Conservation (phyloP, 2,888 invertebrate genomes). For the Yponomeuta malinellus region DNA sequence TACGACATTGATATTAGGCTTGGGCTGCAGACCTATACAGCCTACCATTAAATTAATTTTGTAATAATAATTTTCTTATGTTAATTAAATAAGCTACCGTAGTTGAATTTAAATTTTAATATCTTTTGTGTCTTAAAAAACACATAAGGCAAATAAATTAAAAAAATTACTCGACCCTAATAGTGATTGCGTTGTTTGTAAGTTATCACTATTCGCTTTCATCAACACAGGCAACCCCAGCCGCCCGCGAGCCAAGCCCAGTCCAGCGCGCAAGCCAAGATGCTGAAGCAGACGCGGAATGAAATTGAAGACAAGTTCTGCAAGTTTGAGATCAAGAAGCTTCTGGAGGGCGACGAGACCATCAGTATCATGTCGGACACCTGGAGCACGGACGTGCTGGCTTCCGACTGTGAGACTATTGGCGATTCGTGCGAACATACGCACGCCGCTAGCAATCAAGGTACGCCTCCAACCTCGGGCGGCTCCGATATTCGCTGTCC, state of each 20-base stretch:
- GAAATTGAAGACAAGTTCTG: constrained; percentile 99
- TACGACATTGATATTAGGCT: too few relatives aligned
- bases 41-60: too few relatives aligned
- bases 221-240: constrained; percentile 43
- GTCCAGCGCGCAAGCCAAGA: constrained; percentile 71
- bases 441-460: constrained; percentile 42
- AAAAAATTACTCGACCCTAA: too few relatives aligned
- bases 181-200: too few relatives aligned
- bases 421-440: constrained; percentile 83
- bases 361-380: constrained; percentile 98
- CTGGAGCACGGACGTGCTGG: constrained; percentile 98
- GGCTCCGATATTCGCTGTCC: too few relatives aligned
- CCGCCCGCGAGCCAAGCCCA: constrained; percentile 58
- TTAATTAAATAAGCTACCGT: too few relatives aligned
- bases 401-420: constrained; percentile 96
- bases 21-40: too few relatives aligned
- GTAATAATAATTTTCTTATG: too few relatives aligned
- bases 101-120: too few relatives aligned
- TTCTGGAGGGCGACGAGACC: constrained; percentile 91
- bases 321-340: constrained; percentile 94
- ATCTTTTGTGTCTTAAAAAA: too few relatives aligned
- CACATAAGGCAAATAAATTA: too few relatives aligned
- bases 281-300: constrained; percentile 87
- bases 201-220: too few relatives aligned
- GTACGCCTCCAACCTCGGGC: constrained; percentile 29